Evolutionary conservation across 2,113 vertebrate genomes (phyloP), one percentile per base, ranked within the genome.

Genomic region (Mormyrus iriodes): DNA sequence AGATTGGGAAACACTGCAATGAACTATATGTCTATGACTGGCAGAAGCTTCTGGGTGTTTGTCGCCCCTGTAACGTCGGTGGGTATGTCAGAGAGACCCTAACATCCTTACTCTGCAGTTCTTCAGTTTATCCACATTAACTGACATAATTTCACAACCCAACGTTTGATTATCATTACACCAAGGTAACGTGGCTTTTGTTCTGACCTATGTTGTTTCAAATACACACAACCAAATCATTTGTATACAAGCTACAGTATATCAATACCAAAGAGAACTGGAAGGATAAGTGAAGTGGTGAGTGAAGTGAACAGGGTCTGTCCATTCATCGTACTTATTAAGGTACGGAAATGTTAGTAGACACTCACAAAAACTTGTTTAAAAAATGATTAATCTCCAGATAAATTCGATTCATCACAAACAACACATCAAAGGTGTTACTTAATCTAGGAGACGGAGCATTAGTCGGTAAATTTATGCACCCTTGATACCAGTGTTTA

Each of bases 401-500:
- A 79, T 79, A 42, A 42, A 79, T 79, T 35, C 19, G 73, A 79
- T 79, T 35, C 73, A 79, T 7, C 73, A 17, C 73, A 76, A 3
- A 79, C 73, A 79, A 42, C 73, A 79, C 31, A 39, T 79, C 73
- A 79, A 79, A 79, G 31, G 73, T 17, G 0, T 42, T 79, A 79
- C 42, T 79, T 79, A 42, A 79, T 79, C 73, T 42, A 39, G 73
- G 15, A 79, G 35, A 79, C 13, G 35, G 73, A 42, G 35, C 35
- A 79, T 79, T 79, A 7, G 35, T 42, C 35, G 17, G 42, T 79
- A 79, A 79, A 79, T 79, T 39, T 42, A 79, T 79, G 19, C 73
- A 79, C 73, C 73, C 73, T 79, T 79, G 73, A 79, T 79, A 79
- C 73, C 35, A 42, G 15, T 79, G 73, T 79, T 69, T 79, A 79